phyloP scores from a whole-genome alignment of 2,797 vertebrate species.

The Hypotaenidia okinawae region DNA sequence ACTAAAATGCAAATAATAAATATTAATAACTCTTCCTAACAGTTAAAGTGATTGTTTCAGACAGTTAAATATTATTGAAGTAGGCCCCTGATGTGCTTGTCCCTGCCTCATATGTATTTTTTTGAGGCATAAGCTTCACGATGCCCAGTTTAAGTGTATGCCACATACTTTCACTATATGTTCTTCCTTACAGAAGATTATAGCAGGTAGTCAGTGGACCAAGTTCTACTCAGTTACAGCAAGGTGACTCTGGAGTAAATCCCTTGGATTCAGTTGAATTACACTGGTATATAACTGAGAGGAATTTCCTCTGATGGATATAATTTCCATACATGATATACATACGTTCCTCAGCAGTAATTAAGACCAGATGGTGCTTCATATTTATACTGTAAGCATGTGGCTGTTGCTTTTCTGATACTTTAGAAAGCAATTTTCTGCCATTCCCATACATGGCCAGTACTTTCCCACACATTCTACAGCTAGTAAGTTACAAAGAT shows the following conservation, averaged over 20 bases:
- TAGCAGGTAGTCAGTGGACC: neutral
- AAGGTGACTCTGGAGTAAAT: slow-evolving; percentile 29
- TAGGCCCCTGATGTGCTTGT: neutral
- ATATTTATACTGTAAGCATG: neutral
- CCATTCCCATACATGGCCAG: neutral
- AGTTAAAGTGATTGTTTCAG: slow-evolving; percentile 41
- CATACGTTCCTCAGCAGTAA: neutral
- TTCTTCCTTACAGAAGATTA: neutral
- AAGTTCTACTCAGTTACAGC: neutral
- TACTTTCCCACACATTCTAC: slow-evolving; percentile 34
- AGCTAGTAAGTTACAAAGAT: slow-evolving; percentile 17
- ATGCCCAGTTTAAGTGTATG: neutral
- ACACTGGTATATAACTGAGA: neutral
- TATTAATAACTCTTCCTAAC: slow-evolving; percentile 37
- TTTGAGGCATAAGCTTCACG: neutral
- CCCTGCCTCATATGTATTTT: neutral
- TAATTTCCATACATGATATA: slow-evolving; percentile 41
- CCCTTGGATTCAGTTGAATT: slow-evolving; percentile 3
- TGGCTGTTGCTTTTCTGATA: slow-evolving; percentile 12
- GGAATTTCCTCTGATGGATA: slow-evolving; percentile 59
- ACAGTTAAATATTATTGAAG: slow-evolving; percentile 10
- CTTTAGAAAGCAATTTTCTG: slow-evolving; percentile 24
- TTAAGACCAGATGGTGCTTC: slow-evolving; percentile 36
- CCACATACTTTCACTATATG: neutral
- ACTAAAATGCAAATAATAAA: slow-evolving; percentile 49